Base-by-base conservation (phyloP, 2,888 invertebrate genomes). In the Drosophila sordidula region DNA sequence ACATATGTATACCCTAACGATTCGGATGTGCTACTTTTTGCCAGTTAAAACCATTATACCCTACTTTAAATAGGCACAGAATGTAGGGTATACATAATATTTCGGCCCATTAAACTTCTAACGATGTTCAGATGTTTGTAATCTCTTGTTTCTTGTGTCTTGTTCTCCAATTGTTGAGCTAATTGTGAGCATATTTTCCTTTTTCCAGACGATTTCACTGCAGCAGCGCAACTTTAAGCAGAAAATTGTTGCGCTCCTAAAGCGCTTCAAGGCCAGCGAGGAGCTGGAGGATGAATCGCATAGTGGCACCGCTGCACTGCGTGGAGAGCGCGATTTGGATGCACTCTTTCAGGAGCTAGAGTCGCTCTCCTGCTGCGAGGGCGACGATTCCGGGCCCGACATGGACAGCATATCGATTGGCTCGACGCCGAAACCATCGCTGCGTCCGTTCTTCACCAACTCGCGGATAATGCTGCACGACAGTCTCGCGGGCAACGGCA, bases 201-300 rank as follows among this genome's bases (percentile, higher is more conserved):
- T 39, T 42, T 74, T 77, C 4, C 72, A 92, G 92, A 92, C 92
- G 52, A 91, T 92, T 89, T 91, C 91, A 42, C 85, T 92, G 78
- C 92, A 97, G 95, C 97, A 98, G 95, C 95, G 98, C 90, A 99
- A 99, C 93, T 94, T 99, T 90, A 99, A 99, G 92, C 98, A 99
- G 93, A 97, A 97, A 93, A 98, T 99, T 93, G 97, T 98, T 74
- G 97, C 98, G 52, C 93, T 99, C 81, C 93, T 99, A 90, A 96
- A 97, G 91, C 95, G 98, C 88, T 99, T 99, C 94, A 96, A 97
- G 87, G 96, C 97, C 75, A 96, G 97, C 41, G 99, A 99, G 92
- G 98, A 98, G 89, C 93, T 97, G 90, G 96, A 96, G 89, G 94
- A 95, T 16, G 94, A 95, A 47, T 93, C 94, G 3, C 92, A 94